Conservation (phyloP, 2,888 invertebrate genomes). For the Tipula helvola region DNA sequence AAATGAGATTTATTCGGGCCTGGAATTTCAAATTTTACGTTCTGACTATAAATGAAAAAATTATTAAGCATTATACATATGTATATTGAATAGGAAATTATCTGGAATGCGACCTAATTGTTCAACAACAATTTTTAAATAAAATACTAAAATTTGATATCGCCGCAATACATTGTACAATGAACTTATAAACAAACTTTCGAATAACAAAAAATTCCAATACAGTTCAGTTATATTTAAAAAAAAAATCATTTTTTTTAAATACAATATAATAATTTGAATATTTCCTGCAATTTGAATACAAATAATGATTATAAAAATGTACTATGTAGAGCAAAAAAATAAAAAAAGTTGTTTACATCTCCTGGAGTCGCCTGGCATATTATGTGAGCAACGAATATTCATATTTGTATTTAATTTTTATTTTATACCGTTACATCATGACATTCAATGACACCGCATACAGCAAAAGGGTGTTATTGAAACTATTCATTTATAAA, state of each 20-base stretch:
- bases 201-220: not conserved
- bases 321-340: not conserved
- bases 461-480: not conserved
- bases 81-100: no score
- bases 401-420: not conserved
- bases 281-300: not conserved
- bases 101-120: no score
- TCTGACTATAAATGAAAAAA: no score
- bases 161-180: not conserved
- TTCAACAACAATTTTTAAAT: not conserved
- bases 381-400: not conserved
- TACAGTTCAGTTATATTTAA: not conserved
- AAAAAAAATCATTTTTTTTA: not conserved
- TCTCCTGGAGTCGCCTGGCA: not conserved
- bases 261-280: not conserved
- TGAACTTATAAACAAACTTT: not conserved
- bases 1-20: no score
- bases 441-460: not conserved
- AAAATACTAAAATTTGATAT: not conserved
- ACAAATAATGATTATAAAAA: not conserved
- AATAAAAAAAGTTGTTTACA: not conserved
- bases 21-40: no score
- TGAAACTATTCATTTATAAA: conserved; percentile 4
- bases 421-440: not conserved
- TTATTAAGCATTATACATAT: no score